Base-by-base conservation (phyloP, 2,113 vertebrate species). In the Xenotilapia flavipinnis region DNA sequence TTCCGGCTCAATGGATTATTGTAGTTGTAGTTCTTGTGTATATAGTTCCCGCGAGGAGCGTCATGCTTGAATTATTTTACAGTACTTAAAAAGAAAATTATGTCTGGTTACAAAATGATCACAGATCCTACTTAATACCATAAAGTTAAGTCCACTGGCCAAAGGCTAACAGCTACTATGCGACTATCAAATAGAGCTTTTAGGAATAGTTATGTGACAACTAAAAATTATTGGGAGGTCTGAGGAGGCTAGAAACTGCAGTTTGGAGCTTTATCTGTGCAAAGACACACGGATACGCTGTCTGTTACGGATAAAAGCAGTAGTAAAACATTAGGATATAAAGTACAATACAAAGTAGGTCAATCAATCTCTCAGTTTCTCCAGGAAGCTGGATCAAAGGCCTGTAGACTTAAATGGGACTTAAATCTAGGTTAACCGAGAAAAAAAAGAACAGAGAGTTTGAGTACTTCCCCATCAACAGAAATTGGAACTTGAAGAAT, bases 1-100 rank as follows among this genome's bases (percentile, higher is more conserved):
- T 91, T 94, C 90, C 91, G 60, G 15, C 53, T 21, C 77, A 79
- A 5, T 47, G 77, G 19, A 42, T 89, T 9, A 13, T 91, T 73
- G 93, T 87, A 90, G 2, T 91, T 94, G 94, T 95, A 94, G 95
- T 95, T 93, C 7, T 31, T n/a, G 3, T 9, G 5, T 33, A 4
- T 38, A 26, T n/a, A 40, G 23, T 36, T 49, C 55, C 10, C 26
- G 1, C 10, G 11, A 23, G 15, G 10, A 75, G 14, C 68, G 9
- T 47, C 21, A 26, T 47, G 14, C 42, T 49, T 49, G 45, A 49
- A 45, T 73, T 10, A 45, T 47, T 73, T 21, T 28, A 28, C 40
- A 73, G 14, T 73, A 45, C 6, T 73, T 73, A 17, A 31, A 19
- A 47, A 77, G 26, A 31, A 3, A 49, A 49, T 28, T 28, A 19